Evolutionary conservation across 2,113 vertebrate species (phyloP).

Genomic region (Oreocharis arfaki): DNA sequence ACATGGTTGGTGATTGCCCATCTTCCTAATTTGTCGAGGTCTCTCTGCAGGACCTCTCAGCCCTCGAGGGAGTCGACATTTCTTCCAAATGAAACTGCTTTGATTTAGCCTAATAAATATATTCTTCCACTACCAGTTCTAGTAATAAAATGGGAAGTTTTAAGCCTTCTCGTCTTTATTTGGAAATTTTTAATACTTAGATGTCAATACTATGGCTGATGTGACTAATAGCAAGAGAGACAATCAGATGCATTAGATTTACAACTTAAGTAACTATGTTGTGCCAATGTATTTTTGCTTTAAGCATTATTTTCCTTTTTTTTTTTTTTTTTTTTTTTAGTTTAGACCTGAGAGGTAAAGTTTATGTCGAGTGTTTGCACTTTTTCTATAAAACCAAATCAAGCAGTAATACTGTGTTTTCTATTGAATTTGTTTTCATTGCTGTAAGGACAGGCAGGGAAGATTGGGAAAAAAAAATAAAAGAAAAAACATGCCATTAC

Average conservation of each 20-base stretch:
- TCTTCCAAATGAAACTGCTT: neutral
- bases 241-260: neutral
- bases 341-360: neutral
- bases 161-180: neutral
- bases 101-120: neutral
- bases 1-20: neutral
- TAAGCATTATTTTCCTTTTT: neutral
- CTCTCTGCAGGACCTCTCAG: neutral
- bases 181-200: neutral
- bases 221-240: neutral
- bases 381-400: neutral
- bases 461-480: neutral
- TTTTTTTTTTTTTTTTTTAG: neutral
- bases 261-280: neutral
- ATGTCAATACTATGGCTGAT: neutral
- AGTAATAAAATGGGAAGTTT: neutral
- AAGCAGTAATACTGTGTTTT: neutral
- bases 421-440: neutral
- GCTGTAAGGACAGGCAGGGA: neutral
- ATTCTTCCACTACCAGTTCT: neutral
- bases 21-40: neutral
- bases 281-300: neutral
- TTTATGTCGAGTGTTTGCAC: neutral
- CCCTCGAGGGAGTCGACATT: fast-evolving
- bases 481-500: fast-evolving